A percentile compares a stretch with the other conserved stretches of the same genome.
These are phyloP conservation scores for Ophthalmolycus amberensis DNA, from an alignment of 2,113 vertebrate species.

Conservation along the genomic window DNA sequence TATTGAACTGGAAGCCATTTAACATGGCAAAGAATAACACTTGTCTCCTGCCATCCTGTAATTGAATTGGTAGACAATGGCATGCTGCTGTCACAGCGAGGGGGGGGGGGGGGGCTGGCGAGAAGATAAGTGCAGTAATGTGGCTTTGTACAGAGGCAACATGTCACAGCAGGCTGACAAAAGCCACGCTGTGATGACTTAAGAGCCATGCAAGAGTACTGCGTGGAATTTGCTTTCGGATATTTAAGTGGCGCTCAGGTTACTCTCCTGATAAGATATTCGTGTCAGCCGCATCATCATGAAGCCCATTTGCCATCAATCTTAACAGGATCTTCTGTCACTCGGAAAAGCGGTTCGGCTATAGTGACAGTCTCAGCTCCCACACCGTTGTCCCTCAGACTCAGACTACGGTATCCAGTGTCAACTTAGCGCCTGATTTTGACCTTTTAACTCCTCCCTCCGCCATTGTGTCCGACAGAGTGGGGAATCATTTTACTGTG, in stretches of 20 bases:
- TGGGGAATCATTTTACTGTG: not conserved
- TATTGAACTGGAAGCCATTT: constrained; percentile 32
- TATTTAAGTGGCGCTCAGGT: constrained; percentile 12
- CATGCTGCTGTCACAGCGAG: constrained; percentile 55
- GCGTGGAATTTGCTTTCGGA: constrained; percentile 31
- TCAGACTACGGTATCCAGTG: not conserved
- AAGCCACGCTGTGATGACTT: constrained; percentile 38
- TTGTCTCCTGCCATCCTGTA: constrained; percentile 58
- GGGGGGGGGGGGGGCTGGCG: constrained; percentile 24
- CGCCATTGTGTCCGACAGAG: not conserved
- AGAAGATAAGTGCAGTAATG: constrained; percentile 63
- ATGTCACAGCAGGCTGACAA: constrained; percentile 47
- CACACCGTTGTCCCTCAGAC: not conserved
- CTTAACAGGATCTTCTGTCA: not conserved
- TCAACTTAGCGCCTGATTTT: not conserved
- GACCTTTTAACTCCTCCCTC: not conserved
- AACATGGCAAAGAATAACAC: constrained; percentile 54
- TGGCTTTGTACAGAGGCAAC: constrained; percentile 29
- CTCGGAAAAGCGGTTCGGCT: not conserved
- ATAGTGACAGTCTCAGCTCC: not conserved
- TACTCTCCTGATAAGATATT: constrained; percentile 28
- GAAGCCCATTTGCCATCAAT: constrained; percentile 15
- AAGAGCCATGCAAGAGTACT: constrained; percentile 15
- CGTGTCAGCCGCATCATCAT: constrained; percentile 1
- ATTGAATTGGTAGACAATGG: constrained; percentile 65